Evolutionary conservation across 2,797 vertebrate genomes (phyloP).

Genomic region (Enteromius trimaculatus): DNA sequence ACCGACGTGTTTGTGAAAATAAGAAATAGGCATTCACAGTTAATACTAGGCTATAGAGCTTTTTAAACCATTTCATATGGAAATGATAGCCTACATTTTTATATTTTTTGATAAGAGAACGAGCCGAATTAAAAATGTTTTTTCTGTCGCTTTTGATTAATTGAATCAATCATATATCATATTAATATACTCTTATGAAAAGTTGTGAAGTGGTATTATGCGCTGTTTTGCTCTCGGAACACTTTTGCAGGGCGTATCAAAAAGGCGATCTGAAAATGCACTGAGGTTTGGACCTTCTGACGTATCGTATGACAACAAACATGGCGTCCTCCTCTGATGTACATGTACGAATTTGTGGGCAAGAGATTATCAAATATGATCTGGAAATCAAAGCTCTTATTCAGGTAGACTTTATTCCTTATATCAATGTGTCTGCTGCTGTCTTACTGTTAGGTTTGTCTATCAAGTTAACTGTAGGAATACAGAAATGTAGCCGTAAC

Average conservation of each 20-base stretch:
- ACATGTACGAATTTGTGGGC: slow-evolving; percentile 87
- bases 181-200: neutral
- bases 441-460: neutral
- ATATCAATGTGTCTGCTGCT: neutral
- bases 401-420: slow-evolving; percentile 78
- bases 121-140: neutral
- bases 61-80: no score
- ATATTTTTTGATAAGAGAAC: neutral
- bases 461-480: neutral
- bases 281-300: neutral
- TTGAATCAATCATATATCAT: neutral
- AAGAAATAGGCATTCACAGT: no score
- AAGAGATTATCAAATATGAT: slow-evolving; percentile 93
- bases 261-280: slow-evolving; percentile 32
- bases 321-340: slow-evolving; percentile 84
- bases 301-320: slow-evolving; percentile 73
- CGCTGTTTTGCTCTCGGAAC: neutral
- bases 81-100: neutral
- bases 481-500: neutral
- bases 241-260: neutral
- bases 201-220: neutral
- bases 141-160: neutral
- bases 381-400: slow-evolving; percentile 91
- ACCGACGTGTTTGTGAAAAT: no score
- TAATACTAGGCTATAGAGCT: no score